Evolutionary conservation across 2,797 vertebrate species (phyloP).

Genomic region (Hypotaenidia okinawae): DNA sequence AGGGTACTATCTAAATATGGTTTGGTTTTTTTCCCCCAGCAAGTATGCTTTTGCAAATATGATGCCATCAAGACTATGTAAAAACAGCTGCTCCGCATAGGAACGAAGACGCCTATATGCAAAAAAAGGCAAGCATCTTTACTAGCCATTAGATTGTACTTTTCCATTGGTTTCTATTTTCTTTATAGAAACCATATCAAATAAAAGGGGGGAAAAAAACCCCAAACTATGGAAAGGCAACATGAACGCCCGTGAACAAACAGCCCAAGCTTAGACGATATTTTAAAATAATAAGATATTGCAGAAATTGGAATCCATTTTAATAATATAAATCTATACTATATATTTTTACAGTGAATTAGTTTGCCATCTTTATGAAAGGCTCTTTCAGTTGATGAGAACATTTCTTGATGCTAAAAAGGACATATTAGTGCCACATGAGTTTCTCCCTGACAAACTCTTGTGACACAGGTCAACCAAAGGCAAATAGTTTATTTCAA

Average conservation of each 20-base stretch:
- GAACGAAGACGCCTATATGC: background rate
- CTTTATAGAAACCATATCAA: background rate
- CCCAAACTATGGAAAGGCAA: background rate
- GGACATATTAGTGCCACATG: background rate
- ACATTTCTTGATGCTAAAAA: background rate
- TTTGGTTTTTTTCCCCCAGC: rapidly evolving
- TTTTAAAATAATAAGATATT: background rate
- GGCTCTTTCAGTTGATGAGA: background rate
- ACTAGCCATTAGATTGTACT: background rate
- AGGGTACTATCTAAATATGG: background rate
- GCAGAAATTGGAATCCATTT: background rate
- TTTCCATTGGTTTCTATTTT: background rate
- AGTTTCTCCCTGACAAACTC: background rate
- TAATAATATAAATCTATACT: background rate
- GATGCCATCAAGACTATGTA: background rate
- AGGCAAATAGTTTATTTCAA: background rate
- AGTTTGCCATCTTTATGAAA: background rate
- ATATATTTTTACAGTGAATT: background rate
- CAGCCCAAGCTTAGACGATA: background rate
- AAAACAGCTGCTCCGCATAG: background rate
- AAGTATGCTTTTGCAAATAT: background rate
- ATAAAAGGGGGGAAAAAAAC: background rate
- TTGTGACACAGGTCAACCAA: background rate
- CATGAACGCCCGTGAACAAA: background rate
- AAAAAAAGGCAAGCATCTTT: background rate